Base-by-base conservation (phyloP, 2,113 vertebrate genomes). In the Thalassoma bifasciatum region DNA sequence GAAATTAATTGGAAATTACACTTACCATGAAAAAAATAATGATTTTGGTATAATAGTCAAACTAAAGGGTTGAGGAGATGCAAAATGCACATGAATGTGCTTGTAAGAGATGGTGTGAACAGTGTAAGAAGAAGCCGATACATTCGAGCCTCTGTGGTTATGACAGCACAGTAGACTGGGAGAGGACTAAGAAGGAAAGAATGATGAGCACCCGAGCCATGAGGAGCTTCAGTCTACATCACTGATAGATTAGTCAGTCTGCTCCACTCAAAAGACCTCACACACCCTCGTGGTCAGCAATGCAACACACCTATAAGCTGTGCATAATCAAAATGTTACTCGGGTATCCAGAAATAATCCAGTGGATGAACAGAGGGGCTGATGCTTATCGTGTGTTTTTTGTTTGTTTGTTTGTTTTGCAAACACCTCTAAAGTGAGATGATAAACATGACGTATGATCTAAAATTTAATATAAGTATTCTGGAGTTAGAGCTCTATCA, bases 181-280 rank as follows among this genome's bases (percentile, higher is more conserved):
- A 42, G 57, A 73, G 40, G 75, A 86, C 78, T 91, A 88, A 93
- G 22, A 40, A 62, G 89, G 84, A 92, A 93, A 90, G 89, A 91
- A 91, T 89, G 84, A 84, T 79, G 40, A 86, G 85, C 90, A 71
- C 77, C 70, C 82, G 60, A 30, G 81, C 74, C 69, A 88, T 82
- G 71, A 70, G 40, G 52, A 76, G 79, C 81, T 87, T 88, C 72
- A 65, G 50, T 79, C 42, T 71, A 74, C 78, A 85, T 85, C 77
- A 75, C 71, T 79, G 71, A 61, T 79, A 76, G 83, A 89, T 92
- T 86, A 90, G 78, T 86, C 88, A 60, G 58, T 60, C 60, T 64
- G 49, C 61, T 72, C 17, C n/a, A 71, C 40, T 75, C 65, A 36
- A 83, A 77, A 81, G 40, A 81, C 67, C 72, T 83, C 73, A 74